A percentile compares a stretch with the other conserved stretches of the same genome.
These are phyloP conservation scores for Callimorpha dominula DNA, from an alignment of 2,888 invertebrate species.

Conservation along the genomic window DNA sequence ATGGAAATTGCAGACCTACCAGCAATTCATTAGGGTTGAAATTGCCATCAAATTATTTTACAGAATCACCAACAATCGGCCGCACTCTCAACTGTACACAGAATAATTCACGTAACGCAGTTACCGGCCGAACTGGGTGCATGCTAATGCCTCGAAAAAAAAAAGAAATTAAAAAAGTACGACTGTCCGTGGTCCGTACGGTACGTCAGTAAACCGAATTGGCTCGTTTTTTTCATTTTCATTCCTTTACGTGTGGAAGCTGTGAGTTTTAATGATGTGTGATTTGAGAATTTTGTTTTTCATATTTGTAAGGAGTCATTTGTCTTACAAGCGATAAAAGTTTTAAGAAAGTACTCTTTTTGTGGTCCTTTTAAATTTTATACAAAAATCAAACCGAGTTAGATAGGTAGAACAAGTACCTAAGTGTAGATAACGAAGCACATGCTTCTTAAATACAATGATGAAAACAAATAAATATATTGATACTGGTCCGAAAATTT, in stretches of 20 bases:
- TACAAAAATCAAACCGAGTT: too few relatives aligned
- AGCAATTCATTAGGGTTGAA: constrained; percentile 16
- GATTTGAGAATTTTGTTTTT: constrained; percentile 29
- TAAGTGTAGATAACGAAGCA: too few relatives aligned
- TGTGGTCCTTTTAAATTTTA: too few relatives aligned
- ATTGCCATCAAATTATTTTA: constrained; percentile 18
- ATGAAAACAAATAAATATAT: too few relatives aligned
- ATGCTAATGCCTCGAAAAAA: constrained; percentile 72
- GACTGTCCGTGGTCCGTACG: constrained; percentile 57
- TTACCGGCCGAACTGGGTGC: constrained; percentile 75
- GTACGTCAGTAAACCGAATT: constrained; percentile 67
- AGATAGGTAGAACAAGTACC: too few relatives aligned
- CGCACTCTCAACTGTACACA: constrained; percentile 38
- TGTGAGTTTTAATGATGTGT: constrained; percentile 50
- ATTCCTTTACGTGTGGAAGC: constrained; percentile 44
- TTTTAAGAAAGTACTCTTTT: too few relatives aligned
- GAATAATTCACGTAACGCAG: constrained; percentile 71
- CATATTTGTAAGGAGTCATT: too few relatives aligned
- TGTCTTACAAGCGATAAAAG: too few relatives aligned
- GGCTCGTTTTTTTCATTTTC: constrained; percentile 57
- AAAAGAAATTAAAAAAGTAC: constrained; percentile 62
- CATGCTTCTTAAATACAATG: too few relatives aligned
- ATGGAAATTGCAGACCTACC: constrained; percentile 29
- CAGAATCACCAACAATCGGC: constrained; percentile 40
- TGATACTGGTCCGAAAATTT: too few relatives aligned